Conservation (phyloP, 2,113 vertebrate genomes). For the Syngnathus typhle region DNA sequence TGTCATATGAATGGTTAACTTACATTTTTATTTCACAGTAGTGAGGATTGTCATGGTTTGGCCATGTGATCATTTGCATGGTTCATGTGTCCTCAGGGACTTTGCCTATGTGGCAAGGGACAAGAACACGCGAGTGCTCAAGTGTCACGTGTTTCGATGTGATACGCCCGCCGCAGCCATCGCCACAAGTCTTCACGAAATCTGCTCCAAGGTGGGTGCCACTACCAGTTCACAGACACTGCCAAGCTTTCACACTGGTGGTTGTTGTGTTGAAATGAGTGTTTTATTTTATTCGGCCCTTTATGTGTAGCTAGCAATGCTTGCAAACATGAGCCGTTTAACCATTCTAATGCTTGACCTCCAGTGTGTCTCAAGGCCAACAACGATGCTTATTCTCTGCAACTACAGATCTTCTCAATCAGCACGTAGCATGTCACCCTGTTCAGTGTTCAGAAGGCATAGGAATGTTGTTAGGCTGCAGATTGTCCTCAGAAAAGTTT, state of each 20-base stretch:
- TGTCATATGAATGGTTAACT: neutral
- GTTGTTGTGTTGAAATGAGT: no score
- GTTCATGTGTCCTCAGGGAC: slow-evolving; percentile 71
- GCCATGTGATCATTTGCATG: neutral
- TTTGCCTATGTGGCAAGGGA: slow-evolving; percentile 97
- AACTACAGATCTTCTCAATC: no score
- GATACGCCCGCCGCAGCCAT: slow-evolving; percentile 95
- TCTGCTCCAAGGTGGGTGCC: slow-evolving; percentile 88
- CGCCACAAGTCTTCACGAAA: slow-evolving; percentile 92
- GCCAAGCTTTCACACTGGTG: no score
- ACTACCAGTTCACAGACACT: no score
- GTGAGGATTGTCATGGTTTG: neutral
- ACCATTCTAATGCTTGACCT: no score
- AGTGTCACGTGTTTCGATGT: slow-evolving; percentile 98
- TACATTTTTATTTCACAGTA: neutral
- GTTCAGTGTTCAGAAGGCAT: neutral
- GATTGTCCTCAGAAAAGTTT: neutral
- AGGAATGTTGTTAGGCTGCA: neutral
- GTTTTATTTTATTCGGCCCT: no score
- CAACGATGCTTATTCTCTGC: no score
- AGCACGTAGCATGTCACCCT: no score
- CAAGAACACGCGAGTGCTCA: slow-evolving; percentile 90
- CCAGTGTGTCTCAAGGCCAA: no score
- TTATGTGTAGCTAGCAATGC: no score
- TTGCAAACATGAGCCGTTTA: no score